Base-by-base conservation (phyloP, 2,888 invertebrate species). In the Apotomis turbidana region DNA sequence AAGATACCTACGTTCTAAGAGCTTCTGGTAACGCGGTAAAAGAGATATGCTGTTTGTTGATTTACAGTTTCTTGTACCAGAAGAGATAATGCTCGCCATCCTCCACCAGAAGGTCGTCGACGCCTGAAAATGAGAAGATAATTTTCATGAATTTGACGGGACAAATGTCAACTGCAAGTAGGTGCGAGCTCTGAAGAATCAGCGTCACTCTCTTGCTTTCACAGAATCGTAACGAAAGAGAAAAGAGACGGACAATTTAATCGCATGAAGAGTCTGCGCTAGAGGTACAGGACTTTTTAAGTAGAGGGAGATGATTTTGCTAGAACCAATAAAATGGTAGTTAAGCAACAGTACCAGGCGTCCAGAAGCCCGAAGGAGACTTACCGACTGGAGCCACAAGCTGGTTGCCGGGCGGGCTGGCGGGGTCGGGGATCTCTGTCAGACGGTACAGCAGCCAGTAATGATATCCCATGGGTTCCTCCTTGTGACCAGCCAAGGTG, bases 1-100 rank as follows among this genome's bases (percentile, higher is more conserved):
- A 57, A 71, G 71, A 61, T 71, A 44, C 66, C 55, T 71, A 71
- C 38, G 27, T 27, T n/a, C 41, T 52, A 70, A 13, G 57, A 62
- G 62, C 46, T 68, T 38, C 63, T 38, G 77, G 74, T 51, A 60
- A 55, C 68, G 52, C 51, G 57, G 46, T 36, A 55, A 70, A 61
- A n/a, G 68, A 68, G 61, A 68, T 15, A 44, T 6, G 59, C 38
- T 9, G 3, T 49, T 44, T 9, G 3, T 49, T 44, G 49, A 63
- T 62, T 96, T 96, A 98, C 91, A 98, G 94, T 90, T 97, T 97
- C 94, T 97, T 97, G 93, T 97, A 98, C 98, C 97, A 98, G 91
- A 97, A 98, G 63, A 98, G 94, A 84, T 97, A 97, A 85, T 97
- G 97, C 85, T 97, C 97, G 27, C 97, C 97, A 80, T 97, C 97